Evolutionary conservation across 2,888 invertebrate species (phyloP).

Genomic region (Melanostoma mellinum): DNA sequence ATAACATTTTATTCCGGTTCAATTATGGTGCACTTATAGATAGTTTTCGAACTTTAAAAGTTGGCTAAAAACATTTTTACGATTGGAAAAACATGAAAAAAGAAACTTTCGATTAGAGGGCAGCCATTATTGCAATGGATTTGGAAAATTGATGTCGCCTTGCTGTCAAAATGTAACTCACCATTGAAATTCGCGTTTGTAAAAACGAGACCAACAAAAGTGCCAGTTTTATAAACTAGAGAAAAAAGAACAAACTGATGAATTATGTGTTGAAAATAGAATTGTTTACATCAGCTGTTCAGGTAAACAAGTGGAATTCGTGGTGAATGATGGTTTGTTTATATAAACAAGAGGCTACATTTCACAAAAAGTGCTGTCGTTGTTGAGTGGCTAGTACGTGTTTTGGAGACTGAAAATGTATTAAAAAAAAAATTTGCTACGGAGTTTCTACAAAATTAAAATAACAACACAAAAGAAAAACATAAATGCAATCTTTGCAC

Average conservation of each 20-base stretch:
- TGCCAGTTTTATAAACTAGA: background rate
- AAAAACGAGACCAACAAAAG: conserved; percentile 16
- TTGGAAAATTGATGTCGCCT: conserved; percentile 28
- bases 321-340: conserved; percentile 57
- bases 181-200: conserved; percentile 11
- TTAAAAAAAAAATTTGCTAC: no score
- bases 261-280: conserved; percentile 11
- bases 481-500: no score
- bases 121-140: conserved; percentile 48
- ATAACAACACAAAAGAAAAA: no score
- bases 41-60: background rate
- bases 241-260: background rate
- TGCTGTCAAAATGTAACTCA: conserved; percentile 47
- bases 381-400: background rate
- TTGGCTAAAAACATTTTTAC: conserved; percentile 27
- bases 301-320: conserved; percentile 13
- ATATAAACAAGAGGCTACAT: conserved; percentile 19
- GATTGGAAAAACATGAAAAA: conserved; percentile 16
- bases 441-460: no score
- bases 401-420: background rate
- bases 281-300: conserved; percentile 71
- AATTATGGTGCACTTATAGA: background rate
- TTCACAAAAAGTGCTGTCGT: conserved; percentile 6
- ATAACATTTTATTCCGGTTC: conserved; percentile 84
- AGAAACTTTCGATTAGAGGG: conserved; percentile 13